These are phyloP conservation scores for Caprella mutica DNA, from an alignment of 2,888 invertebrate genomes.

Conservation along the genomic window DNA sequence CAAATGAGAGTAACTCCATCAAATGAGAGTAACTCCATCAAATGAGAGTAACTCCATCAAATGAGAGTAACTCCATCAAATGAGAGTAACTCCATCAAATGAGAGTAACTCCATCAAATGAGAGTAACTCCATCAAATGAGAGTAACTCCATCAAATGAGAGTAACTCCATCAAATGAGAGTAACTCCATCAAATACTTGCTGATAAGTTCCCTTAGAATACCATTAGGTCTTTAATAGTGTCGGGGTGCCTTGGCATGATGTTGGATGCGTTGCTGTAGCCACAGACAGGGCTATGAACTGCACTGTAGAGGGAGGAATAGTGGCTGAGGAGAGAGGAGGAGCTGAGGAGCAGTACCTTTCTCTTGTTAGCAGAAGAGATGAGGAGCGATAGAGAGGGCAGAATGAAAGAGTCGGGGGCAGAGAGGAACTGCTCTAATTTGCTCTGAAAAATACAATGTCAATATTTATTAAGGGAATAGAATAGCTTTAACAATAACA, in stretches of 20 bases:
- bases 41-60: too few species aligned
- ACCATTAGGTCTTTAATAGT: not conserved
- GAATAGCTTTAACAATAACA: too few species aligned
- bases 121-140: too few species aligned
- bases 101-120: too few species aligned
- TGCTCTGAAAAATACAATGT: conserved; percentile 40
- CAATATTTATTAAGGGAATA: conserved; percentile 27
- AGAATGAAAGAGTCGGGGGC: conserved; percentile 71
- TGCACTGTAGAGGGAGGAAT: conserved; percentile 40
- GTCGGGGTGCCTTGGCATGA: conserved; percentile 37
- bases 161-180: too few species aligned
- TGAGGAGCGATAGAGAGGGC: conserved; percentile 71
- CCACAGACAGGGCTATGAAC: conserved; percentile 39
- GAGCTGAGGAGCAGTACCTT: conserved; percentile 39
- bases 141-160: too few species aligned
- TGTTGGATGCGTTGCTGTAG: conserved; percentile 39
- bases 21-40: too few species aligned
- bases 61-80: too few species aligned
- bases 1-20: too few species aligned
- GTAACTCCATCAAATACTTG: too few species aligned
- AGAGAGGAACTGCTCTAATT: conserved; percentile 73
- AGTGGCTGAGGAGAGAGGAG: conserved; percentile 40
- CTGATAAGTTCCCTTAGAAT: not conserved
- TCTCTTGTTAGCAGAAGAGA: conserved; percentile 54
- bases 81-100: too few species aligned